Percentiles rank a stretch among this genome's conserved stretches.
These are phyloP conservation scores for Drosophila orosa DNA, from an alignment of 1,140 invertebrate species.

Conservation along the genomic window DNA sequence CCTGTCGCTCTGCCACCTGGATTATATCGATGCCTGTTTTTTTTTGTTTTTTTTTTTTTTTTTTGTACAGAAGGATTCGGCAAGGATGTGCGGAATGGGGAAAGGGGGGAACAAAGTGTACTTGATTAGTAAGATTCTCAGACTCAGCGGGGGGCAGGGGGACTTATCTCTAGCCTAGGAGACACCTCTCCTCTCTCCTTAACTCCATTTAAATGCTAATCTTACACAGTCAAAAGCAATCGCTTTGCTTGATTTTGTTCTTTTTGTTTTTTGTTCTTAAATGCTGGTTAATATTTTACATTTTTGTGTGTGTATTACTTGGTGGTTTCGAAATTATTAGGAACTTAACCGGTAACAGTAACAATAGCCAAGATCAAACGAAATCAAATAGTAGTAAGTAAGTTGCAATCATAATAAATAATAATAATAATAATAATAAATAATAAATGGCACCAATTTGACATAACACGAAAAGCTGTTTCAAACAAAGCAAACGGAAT, in stretches of 20 bases:
- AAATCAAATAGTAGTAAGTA: constrained; percentile 8
- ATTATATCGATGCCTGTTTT: constrained; percentile 84
- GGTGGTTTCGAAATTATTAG: constrained; percentile 38
- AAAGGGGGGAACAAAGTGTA: constrained; percentile 43
- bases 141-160: constrained; percentile 18
- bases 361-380: constrained; percentile 30
- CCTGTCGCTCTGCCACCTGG: constrained; percentile 85
- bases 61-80: constrained; percentile 2
- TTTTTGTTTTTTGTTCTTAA: constrained; percentile 27
- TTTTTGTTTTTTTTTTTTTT: constrained; percentile 2
- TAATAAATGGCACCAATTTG: constrained; percentile 55
- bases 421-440: constrained; percentile 20
- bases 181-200: constrained; percentile 16
- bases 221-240: constrained; percentile 38
- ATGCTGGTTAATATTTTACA: constrained; percentile 69
- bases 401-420: constrained; percentile 28
- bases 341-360: constrained; percentile 44
- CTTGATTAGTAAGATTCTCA: constrained; percentile 72
- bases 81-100: constrained; percentile 7
- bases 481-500: constrained; percentile 58
- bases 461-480: constrained; percentile 56
- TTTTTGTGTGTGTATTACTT: constrained; percentile 79
- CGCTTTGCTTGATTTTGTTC: neutral
- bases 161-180: constrained; percentile 25
- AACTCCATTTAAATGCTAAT: constrained; percentile 28